A percentile compares a stretch with the other conserved stretches of the same genome.
Evolutionary conservation across 2,888 invertebrate genomes (phyloP).

Genomic region (Glaucopsyche alexis): DNA sequence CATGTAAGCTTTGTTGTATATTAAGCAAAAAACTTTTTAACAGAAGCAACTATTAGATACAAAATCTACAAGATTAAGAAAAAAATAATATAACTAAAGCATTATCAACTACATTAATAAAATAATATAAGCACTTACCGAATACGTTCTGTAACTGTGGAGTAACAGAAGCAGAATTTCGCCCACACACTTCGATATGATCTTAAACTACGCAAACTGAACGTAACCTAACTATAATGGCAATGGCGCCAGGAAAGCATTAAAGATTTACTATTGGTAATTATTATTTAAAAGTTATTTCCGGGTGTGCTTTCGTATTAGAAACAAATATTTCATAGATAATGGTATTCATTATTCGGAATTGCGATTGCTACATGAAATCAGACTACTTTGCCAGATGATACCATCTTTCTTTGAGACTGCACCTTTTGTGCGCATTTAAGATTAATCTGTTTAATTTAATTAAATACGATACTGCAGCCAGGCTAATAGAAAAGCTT

Average conservation of each 20-base stretch:
- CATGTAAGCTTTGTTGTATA: too few relatives aligned
- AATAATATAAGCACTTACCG: constrained; percentile 14
- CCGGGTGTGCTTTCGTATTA: constrained; percentile 27
- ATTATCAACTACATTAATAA: background rate
- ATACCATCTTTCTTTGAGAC: background rate
- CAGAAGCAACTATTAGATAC: background rate
- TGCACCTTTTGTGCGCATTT: background rate
- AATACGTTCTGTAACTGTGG: constrained; percentile 36
- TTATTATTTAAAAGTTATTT: constrained; percentile 48
- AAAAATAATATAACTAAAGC: background rate
- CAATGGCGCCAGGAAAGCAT: constrained; percentile 63
- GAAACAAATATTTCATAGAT: background rate
- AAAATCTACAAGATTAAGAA: background rate
- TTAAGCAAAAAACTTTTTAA: background rate
- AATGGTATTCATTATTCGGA: background rate
- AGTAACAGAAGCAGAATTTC: constrained; percentile 38
- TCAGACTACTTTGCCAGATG: background rate
- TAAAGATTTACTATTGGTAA: constrained; percentile 61
- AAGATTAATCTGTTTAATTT: background rate
- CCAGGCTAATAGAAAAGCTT: too few relatives aligned
- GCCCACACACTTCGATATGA: constrained; percentile 42
- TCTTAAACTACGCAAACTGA: constrained; percentile 42
- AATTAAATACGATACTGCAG: too few relatives aligned
- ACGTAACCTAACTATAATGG: constrained; percentile 60
- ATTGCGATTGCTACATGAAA: background rate